Evolutionary conservation across 2,113 vertebrate species (phyloP).

Genomic region (Emydocephalus ijimae): DNA sequence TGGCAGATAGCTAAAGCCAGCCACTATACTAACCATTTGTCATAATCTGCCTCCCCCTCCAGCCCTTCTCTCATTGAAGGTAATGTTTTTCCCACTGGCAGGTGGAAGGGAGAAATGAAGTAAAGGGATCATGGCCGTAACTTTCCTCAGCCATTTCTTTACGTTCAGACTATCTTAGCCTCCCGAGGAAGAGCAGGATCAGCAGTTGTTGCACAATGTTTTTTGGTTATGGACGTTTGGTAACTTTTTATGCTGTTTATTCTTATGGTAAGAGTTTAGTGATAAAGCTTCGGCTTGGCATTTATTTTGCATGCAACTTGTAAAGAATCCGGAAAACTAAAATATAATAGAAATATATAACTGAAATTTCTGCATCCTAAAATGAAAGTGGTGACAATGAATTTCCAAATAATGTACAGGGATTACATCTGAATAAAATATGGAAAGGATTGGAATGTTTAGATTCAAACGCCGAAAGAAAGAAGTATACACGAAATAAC

Average conservation of each 20-base stretch:
- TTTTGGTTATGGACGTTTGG: neutral
- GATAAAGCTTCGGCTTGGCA: neutral
- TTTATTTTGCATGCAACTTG: neutral
- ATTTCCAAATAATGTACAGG: neutral
- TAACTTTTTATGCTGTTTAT: neutral
- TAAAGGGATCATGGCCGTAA: neutral
- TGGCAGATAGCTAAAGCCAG: neutral
- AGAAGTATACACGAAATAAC: neutral
- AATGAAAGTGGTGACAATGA: neutral
- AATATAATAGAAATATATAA: too few species aligned
- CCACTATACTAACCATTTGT: neutral
- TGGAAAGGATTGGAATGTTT: neutral
- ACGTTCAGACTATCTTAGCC: neutral
- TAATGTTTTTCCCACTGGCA: neutral
- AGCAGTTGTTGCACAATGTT: neutral
- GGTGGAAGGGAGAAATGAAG: neutral
- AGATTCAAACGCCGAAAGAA: neutral
- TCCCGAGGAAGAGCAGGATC: neutral
- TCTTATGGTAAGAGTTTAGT: neutral
- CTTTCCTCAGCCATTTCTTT: neutral
- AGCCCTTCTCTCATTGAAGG: neutral
- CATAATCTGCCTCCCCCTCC: neutral
- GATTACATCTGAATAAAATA: neutral
- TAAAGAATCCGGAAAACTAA: neutral
- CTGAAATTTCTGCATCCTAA: neutral